phyloP scores from a whole-genome alignment of 2,797 vertebrate genomes.

The Anguilla marmorata region DNA sequence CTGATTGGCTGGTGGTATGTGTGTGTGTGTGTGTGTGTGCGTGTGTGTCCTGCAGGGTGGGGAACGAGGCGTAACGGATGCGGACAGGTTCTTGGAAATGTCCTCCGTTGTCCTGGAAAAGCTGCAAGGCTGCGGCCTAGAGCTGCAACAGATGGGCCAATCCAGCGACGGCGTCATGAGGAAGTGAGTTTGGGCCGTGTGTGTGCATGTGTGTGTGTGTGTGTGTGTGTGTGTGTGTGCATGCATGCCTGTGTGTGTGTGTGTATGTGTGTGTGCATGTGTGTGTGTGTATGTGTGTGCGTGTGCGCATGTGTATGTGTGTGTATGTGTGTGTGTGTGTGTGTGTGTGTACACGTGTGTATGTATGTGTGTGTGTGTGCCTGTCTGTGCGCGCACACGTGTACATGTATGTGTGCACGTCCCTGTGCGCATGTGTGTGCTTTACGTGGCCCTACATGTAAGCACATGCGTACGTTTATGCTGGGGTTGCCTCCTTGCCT shows the following conservation, averaged over 20 bases:
- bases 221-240: not conserved
- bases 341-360: too few relatives aligned
- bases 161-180: conserved; percentile 59
- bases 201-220: not conserved
- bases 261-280: not conserved
- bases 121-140: conserved; percentile 52
- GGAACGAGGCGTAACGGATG: conserved; percentile 43
- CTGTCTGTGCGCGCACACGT: not conserved
- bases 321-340: not conserved
- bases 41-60: conserved; percentile 51
- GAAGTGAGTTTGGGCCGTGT: conserved; percentile 53
- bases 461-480: not conserved
- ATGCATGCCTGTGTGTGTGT: not conserved
- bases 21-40: not conserved
- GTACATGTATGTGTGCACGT: not conserved
- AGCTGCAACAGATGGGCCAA: conserved; percentile 63
- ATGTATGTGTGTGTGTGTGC: not conserved
- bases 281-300: not conserved
- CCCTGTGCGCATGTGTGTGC: not conserved
- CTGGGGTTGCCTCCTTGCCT: not conserved
- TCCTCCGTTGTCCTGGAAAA: conserved; percentile 62
- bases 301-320: not conserved
- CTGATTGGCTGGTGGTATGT: not conserved
- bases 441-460: not conserved
- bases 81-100: conserved; percentile 57